Conservation (phyloP, 2,797 vertebrate genomes). For the Sarcoramphus papa region DNA sequence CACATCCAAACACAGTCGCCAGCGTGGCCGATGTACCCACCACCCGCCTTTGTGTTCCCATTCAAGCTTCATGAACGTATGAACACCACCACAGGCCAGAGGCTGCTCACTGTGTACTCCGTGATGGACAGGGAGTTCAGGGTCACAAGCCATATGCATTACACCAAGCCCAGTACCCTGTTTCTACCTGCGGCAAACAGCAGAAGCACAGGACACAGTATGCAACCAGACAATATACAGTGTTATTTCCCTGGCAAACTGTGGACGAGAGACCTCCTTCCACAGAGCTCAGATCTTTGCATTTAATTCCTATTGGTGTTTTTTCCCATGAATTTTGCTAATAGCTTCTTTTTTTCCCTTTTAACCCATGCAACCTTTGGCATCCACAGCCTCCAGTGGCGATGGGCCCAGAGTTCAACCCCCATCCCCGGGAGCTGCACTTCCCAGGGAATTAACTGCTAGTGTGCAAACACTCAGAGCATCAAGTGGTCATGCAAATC, state of each 20-base stretch:
- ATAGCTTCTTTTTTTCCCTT: neutral
- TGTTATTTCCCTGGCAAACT: neutral
- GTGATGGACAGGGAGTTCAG: neutral
- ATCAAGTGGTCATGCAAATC: neutral
- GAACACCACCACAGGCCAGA: neutral
- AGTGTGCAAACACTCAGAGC: neutral
- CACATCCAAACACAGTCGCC: rapidly evolving
- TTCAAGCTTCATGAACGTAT: neutral
- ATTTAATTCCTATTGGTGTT: neutral
- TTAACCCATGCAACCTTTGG: neutral
- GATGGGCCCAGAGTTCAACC: neutral
- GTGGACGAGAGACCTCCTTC: neutral
- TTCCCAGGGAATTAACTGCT: neutral
- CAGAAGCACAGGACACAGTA: neutral
- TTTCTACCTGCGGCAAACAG: neutral
- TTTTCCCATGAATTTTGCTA: neutral
- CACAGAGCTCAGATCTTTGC: neutral
- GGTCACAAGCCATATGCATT: neutral
- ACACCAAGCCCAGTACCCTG: neutral
- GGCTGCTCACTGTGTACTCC: neutral
- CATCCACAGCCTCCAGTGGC: neutral
- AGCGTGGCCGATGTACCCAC: rapidly evolving
- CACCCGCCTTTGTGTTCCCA: neutral
- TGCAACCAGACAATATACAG: no score
- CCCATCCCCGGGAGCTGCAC: neutral